Evolutionary conservation across 2,888 invertebrate genomes (phyloP), one percentile per base, ranked within the genome.

Genomic region (Ptychoptera albimana): DNA sequence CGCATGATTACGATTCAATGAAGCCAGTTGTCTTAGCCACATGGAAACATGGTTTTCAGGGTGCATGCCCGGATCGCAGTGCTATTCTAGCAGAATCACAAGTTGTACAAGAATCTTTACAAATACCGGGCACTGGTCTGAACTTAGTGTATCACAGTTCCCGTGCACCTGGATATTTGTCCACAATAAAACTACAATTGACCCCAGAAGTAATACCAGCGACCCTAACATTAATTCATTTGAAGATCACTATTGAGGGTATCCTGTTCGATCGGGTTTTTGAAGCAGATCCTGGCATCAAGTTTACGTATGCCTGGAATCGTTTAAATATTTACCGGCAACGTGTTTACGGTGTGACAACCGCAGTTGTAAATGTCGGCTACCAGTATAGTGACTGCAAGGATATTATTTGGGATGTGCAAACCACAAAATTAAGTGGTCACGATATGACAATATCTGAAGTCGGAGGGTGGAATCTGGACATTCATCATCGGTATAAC

Each of bases 281-380:
- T 59, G 96, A 96, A 66, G 94, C 97, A 0, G 94, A 94, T 65
- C 91, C 94, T 0, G 82, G 89, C 32, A 89, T 98, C 51, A 94
- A 93, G 59, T 94, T 91, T 65, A 94, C 92, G 0, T 98, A 93
- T 58, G 85, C 93, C 0, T 98, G 98, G 98, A 93, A 97, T 61
- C 75, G 94, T 46, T 69, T 89, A 38, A 97, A 98, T 58, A 91
- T 94, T 2, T 98, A 97, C 64, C 76, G 88, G 35, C 96, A 97
- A 66, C 77, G 92, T 50, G 96, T 97, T 8, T 96, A 93, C 57
- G 97, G 98, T 10, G 87, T 96, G 0, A 92, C 94, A 0, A 89
- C 87, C 0, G 96, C 94, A 0, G 75, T 87, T 58, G 91, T 94
- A 30, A 86, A 87, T 67, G 96, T 98, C 7, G 97, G 97, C 0